Evolutionary conservation across 2,888 invertebrate species (phyloP).

Genomic region (Schizotus pectinicornis): DNA sequence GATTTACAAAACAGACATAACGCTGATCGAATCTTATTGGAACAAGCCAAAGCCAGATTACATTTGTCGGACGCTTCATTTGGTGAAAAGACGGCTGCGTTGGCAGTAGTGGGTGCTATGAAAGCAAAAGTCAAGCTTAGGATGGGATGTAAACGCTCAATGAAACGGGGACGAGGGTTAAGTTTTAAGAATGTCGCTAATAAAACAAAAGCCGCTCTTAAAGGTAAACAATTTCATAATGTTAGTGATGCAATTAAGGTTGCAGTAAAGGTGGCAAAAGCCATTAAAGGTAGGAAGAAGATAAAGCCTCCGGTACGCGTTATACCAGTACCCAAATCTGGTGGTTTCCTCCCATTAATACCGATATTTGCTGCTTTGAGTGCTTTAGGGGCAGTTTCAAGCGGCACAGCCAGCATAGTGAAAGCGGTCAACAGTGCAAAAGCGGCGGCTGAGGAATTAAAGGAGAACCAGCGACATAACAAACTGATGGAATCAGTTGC

Average conservation of each 20-base stretch:
- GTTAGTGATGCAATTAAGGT: no score
- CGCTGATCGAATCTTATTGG: slow-evolving; percentile 48
- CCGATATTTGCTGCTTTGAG: slow-evolving; percentile 48
- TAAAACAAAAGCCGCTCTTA: neutral
- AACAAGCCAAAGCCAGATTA: slow-evolving; percentile 44
- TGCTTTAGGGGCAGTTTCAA: slow-evolving; percentile 48
- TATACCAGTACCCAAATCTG: slow-evolving; percentile 47
- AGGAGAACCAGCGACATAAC: slow-evolving; percentile 50
- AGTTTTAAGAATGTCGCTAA: neutral
- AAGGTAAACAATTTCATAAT: no score
- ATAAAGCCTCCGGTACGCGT: slow-evolving; percentile 14
- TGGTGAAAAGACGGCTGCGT: slow-evolving; percentile 46
- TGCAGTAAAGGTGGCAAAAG: neutral
- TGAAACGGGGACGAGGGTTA: neutral
- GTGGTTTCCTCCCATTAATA: slow-evolving; percentile 41
- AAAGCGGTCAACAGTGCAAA: slow-evolving; percentile 48
- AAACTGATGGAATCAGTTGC: slow-evolving; percentile 52
- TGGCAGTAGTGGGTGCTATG: slow-evolving; percentile 44
- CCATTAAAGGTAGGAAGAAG: neutral
- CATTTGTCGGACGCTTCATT: slow-evolving; percentile 41
- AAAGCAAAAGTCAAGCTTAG: slow-evolving; percentile 45
- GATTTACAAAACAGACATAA: slow-evolving; percentile 40
- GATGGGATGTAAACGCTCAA: slow-evolving; percentile 34
- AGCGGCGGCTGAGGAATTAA: no score
- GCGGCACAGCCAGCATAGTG: slow-evolving; percentile 52